phyloP scores from a whole-genome alignment of 2,113 vertebrate genomes.

The Nymphicus hollandicus region DNA sequence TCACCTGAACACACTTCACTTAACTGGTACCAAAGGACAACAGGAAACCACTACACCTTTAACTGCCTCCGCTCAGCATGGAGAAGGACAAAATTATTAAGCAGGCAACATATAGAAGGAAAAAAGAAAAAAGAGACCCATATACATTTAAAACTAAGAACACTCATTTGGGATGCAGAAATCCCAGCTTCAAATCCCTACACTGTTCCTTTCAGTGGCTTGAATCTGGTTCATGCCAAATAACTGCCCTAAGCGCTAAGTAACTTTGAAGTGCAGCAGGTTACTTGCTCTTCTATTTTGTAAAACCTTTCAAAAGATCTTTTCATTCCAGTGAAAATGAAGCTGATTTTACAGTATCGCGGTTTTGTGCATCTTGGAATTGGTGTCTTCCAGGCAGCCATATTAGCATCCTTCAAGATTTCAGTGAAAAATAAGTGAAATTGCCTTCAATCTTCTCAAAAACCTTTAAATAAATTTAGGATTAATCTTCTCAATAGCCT shows the following conservation, averaged over 20 bases:
- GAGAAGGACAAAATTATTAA: background rate
- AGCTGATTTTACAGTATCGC: slow-evolving; percentile 1
- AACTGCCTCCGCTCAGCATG: background rate
- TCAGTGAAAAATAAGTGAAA: background rate
- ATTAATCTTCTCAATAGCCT: background rate
- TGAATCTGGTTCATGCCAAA: slow-evolving; percentile 16
- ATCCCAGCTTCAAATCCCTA: background rate
- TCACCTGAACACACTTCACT: background rate
- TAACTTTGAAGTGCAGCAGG: background rate
- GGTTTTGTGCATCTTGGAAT: background rate
- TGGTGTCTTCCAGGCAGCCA: background rate
- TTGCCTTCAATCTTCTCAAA: background rate
- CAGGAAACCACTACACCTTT: background rate
- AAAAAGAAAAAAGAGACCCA: background rate
- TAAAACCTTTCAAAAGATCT: slow-evolving; percentile 22
- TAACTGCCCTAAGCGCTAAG: background rate
- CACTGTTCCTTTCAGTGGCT: background rate
- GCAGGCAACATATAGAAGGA: background rate
- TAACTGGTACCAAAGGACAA: background rate
- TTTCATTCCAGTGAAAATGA: slow-evolving; percentile 21
- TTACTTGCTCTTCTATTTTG: background rate
- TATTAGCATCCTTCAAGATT: background rate
- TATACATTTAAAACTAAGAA: background rate
- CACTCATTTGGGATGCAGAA: background rate
- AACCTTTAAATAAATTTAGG: background rate